These are phyloP conservation scores for Limnephilus auricula DNA, from an alignment of 2,888 invertebrate species.

Conservation along the genomic window DNA sequence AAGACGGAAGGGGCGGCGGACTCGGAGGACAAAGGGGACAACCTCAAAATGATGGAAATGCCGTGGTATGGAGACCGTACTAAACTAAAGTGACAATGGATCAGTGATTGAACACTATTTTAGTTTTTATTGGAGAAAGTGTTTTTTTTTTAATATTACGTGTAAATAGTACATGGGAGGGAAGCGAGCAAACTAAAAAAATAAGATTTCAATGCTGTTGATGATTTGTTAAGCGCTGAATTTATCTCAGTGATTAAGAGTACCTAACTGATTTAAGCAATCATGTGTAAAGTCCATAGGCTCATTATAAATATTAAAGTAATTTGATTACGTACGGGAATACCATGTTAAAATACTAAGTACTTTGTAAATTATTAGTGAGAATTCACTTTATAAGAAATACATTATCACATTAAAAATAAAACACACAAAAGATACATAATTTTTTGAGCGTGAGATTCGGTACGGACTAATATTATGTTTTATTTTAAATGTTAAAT, in stretches of 20 bases:
- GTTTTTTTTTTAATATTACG: background rate
- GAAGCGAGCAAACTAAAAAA: background rate
- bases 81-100: constrained; percentile 70
- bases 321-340: constrained; percentile 10
- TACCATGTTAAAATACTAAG: background rate
- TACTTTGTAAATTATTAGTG: background rate
- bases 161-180: background rate
- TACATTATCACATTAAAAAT: background rate
- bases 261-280: background rate
- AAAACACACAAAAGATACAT: background rate
- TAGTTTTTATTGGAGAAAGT: background rate
- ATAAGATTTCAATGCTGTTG: background rate
- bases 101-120: background rate
- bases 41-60: constrained; percentile 81
- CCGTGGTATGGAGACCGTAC: constrained; percentile 87
- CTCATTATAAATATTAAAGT: constrained; percentile 10
- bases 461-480: background rate
- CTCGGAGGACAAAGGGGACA: constrained; percentile 78
- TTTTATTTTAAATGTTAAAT: background rate
- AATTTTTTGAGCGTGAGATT: background rate
- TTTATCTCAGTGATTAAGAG: constrained; percentile 23
- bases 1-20: constrained; percentile 78
- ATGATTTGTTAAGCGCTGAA: constrained; percentile 5
- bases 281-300: constrained; percentile 30
- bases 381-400: background rate